phyloP scores from a whole-genome alignment of 2,797 vertebrate species.

The Euthynnus affinis region DNA sequence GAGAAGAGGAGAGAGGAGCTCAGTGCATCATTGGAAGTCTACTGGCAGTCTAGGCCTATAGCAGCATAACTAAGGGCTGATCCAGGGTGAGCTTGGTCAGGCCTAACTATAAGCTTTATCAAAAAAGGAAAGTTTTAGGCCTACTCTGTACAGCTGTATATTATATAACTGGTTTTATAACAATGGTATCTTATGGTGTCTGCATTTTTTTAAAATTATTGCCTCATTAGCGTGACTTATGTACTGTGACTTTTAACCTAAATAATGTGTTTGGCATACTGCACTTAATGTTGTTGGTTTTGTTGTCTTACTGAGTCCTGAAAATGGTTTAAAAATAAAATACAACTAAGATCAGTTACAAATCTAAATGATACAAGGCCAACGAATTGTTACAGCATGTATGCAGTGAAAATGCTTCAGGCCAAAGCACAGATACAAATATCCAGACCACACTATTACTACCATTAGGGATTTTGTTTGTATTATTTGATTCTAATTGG shows the following conservation, averaged over 20 bases:
- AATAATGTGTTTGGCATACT: neutral
- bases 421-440: constrained; percentile 58
- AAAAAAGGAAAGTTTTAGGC: too few species aligned
- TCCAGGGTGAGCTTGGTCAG: too few species aligned
- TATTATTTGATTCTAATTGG: constrained; percentile 80
- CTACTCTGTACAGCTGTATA: too few species aligned
- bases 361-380: constrained; percentile 48
- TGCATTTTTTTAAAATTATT: neutral
- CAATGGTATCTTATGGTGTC: too few species aligned
- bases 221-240: neutral
- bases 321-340: constrained; percentile 2
- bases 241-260: neutral
- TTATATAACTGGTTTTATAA: neutral
- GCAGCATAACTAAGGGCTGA: too few species aligned
- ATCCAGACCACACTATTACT: constrained; percentile 52
- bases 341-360: neutral
- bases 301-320: constrained; percentile 10
- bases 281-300: neutral
- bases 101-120: too few species aligned
- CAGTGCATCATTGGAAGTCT: too few species aligned
- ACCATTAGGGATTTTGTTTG: constrained; percentile 68
- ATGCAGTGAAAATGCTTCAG: constrained; percentile 34
- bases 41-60: too few species aligned
- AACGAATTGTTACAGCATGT: constrained; percentile 40
- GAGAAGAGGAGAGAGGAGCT: too few species aligned